Evolutionary conservation across 2,888 invertebrate species (phyloP).

Genomic region (Chloromyia formosa): DNA sequence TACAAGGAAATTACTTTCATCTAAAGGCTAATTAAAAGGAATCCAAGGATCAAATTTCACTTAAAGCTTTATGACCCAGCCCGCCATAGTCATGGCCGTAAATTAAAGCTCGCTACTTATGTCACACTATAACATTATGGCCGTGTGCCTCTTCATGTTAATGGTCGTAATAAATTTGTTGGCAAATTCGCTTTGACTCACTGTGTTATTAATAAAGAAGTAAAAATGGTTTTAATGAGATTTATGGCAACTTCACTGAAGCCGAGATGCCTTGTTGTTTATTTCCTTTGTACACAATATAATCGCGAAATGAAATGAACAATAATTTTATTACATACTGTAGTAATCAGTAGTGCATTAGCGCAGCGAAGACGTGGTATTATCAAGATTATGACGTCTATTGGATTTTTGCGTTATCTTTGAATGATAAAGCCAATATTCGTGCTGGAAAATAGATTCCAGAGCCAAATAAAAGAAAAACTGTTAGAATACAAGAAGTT

Average conservation of each 20-base stretch:
- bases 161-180: constrained; percentile 39
- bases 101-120: constrained; percentile 33
- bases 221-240: constrained; percentile 43
- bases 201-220: constrained; percentile 41
- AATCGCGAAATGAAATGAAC: constrained; percentile 36
- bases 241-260: constrained; percentile 31
- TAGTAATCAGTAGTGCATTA: constrained; percentile 41
- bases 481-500: no score
- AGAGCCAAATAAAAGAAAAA: no score
- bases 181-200: constrained; percentile 40
- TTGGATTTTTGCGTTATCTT: no score
- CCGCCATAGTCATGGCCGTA: constrained; percentile 1
- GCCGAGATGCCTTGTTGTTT: neutral
- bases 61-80: constrained; percentile 28
- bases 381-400: constrained; percentile 29
- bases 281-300: constrained; percentile 14
- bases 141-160: constrained; percentile 16
- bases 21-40: constrained; percentile 33
- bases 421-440: no score
- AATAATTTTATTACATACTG: constrained; percentile 43
- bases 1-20: neutral
- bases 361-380: constrained; percentile 1
- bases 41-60: constrained; percentile 38
- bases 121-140: constrained; percentile 30
- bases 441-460: no score